A percentile compares a stretch with the other conserved stretches of the same genome.
Conservation (phyloP, 92 coral and sea anemone species). For the Porites cylindrica region DNA sequence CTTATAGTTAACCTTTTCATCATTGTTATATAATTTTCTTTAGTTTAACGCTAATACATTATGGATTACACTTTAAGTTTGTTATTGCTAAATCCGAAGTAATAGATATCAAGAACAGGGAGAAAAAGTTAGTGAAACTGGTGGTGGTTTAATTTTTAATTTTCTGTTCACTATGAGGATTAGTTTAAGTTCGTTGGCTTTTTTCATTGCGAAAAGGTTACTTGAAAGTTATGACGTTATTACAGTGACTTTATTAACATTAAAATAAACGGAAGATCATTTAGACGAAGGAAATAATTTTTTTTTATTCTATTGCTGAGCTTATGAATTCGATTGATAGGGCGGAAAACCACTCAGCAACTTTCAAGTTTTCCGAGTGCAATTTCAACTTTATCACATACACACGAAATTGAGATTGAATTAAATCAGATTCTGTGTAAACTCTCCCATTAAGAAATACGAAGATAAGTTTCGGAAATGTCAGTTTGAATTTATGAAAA, state of each 20-base stretch:
- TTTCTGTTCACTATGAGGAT: neutral
- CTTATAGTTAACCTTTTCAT: too few species aligned
- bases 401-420: slow-evolving; percentile 63
- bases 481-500: slow-evolving; percentile 68
- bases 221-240: slow-evolving; percentile 19
- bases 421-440: slow-evolving; percentile 51
- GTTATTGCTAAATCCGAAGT: too few species aligned
- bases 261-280: neutral
- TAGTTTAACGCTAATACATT: too few species aligned
- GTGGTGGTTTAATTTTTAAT: neutral
- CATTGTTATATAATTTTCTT: too few species aligned
- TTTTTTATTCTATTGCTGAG: neutral
- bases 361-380: slow-evolving; percentile 16
- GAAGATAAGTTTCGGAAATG: slow-evolving; percentile 79
- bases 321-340: slow-evolving; percentile 15
- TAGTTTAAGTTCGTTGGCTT: neutral
- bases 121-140: too few species aligned
- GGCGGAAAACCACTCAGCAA: slow-evolving; percentile 5
- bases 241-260: neutral
- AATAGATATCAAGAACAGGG: too few species aligned
- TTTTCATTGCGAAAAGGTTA: neutral
- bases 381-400: slow-evolving; percentile 37
- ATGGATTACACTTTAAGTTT: too few species aligned
- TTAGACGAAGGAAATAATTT: slow-evolving; percentile 7
- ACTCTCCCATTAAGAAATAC: slow-evolving; percentile 66